Evolutionary conservation across 2,797 vertebrate genomes (phyloP).

Genomic region (Bryconaethiops microstoma): DNA sequence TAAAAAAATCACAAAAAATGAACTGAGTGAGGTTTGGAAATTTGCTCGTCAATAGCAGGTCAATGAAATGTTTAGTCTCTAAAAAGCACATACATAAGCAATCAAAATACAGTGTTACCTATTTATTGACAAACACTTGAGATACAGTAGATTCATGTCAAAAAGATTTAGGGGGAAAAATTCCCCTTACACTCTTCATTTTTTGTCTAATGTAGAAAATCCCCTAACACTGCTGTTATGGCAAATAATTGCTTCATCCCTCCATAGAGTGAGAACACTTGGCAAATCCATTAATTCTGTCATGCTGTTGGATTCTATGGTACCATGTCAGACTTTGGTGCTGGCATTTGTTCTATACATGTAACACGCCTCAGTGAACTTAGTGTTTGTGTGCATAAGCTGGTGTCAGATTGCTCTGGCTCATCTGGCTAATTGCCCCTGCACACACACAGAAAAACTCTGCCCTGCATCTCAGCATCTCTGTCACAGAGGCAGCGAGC

Average conservation of each 20-base stretch:
- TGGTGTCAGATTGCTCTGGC: conserved; percentile 63
- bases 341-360: conserved; percentile 65
- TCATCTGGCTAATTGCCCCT: conserved; percentile 64
- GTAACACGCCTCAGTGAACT: conserved; percentile 50
- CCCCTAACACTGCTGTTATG: not conserved
- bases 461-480: conserved; percentile 7
- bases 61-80: too few relatives aligned
- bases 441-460: conserved; percentile 4
- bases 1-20: too few relatives aligned
- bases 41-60: too few relatives aligned
- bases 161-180: too few relatives aligned
- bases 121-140: too few relatives aligned
- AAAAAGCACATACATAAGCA: too few relatives aligned
- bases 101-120: too few relatives aligned
- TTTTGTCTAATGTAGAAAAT: not conserved
- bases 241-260: not conserved
- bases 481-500: conserved; percentile 16
- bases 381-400: conserved; percentile 55
- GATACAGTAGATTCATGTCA: too few relatives aligned
- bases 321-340: conserved; percentile 20
- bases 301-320: not conserved
- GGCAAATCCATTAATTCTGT: not conserved
- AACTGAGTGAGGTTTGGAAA: too few relatives aligned
- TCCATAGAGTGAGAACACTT: not conserved
- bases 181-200: not conserved